These are phyloP conservation scores for Anisognathus igniventris DNA, from an alignment of 2,797 vertebrate species.

Conservation along the genomic window DNA sequence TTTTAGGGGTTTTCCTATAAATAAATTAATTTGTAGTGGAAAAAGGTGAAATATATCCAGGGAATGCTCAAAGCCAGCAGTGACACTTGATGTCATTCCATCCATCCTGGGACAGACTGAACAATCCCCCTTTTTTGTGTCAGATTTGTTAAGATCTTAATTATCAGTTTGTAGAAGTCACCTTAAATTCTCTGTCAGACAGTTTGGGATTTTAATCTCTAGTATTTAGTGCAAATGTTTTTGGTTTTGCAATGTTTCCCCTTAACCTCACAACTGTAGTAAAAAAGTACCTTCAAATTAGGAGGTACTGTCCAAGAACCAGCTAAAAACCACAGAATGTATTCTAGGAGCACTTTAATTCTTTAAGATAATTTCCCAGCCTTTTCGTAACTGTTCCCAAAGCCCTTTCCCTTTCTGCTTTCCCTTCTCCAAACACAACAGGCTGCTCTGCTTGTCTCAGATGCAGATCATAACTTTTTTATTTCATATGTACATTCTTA, in stretches of 20 bases:
- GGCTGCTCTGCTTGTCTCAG: neutral
- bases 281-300: neutral
- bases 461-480: neutral
- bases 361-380: neutral
- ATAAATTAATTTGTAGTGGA: neutral
- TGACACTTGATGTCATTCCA: neutral
- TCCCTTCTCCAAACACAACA: neutral
- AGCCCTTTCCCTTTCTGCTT: neutral
- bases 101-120: neutral
- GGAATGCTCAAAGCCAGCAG: neutral
- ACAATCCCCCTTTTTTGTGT: neutral
- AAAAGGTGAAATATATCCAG: neutral
- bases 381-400: neutral
- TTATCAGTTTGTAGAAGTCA: neutral
- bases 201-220: neutral
- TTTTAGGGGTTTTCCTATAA: neutral
- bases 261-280: neutral
- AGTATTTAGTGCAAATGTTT: neutral
- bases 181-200: neutral
- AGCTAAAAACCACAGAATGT: neutral
- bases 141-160: neutral
- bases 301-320: neutral
- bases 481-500: conserved; percentile 49
- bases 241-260: neutral
- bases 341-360: neutral